Evolutionary conservation across 64 coral and sea anemone species (phyloP).

Genomic region (Porites australiensis): DNA sequence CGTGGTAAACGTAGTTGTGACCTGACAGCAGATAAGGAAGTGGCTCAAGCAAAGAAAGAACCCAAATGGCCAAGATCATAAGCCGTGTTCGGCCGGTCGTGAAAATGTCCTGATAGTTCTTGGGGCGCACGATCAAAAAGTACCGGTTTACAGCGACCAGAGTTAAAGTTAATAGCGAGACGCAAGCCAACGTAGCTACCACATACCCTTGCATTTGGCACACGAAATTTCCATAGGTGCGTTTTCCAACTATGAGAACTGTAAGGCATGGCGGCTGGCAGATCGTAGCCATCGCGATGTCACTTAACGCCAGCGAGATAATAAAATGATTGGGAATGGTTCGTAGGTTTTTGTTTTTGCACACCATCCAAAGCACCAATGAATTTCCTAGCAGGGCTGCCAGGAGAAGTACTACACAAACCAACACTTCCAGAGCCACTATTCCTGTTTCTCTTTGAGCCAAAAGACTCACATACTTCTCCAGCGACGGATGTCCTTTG

Average conservation of each 20-base stretch:
- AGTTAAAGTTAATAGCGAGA: conserved; percentile 71
- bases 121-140: conserved; percentile 67
- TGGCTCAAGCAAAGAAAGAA: conserved; percentile 45
- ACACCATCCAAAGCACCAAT: conserved; percentile 70
- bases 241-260: conserved; percentile 56
- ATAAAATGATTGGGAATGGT: conserved; percentile 74
- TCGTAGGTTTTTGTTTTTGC: conserved; percentile 73
- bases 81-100: conserved; percentile 43
- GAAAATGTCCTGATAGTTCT: conserved; percentile 60
- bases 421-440: conserved; percentile 23
- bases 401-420: conserved; percentile 49
- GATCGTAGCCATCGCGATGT: conserved; percentile 59
- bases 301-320: conserved; percentile 55
- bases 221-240: conserved; percentile 69
- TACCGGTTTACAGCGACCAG: conserved; percentile 71
- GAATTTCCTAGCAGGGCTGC: conserved; percentile 61
- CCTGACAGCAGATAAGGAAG: conserved; percentile 53
- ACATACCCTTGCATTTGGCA: conserved; percentile 73
- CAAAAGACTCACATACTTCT: conserved; percentile 53
- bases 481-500: conserved; percentile 13
- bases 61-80: conserved; percentile 60
- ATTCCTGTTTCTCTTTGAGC: conserved; percentile 9
- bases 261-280: conserved; percentile 71
- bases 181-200: conserved; percentile 53
- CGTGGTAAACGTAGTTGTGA: conserved; percentile 70